phyloP scores from a whole-genome alignment of 2,888 invertebrate genomes.

The Rotaria magnacalcarata region DNA sequence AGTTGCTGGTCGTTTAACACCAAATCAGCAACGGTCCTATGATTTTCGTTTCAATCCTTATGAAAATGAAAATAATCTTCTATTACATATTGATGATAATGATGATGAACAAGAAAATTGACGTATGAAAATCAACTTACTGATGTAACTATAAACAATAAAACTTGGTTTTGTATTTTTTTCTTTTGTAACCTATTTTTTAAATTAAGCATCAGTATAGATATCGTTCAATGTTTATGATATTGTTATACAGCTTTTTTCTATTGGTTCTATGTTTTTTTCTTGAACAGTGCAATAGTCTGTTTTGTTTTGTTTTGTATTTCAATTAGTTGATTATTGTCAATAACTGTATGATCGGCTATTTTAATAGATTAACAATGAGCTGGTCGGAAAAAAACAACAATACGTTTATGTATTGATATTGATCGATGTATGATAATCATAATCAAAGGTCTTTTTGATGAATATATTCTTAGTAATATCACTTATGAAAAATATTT shows the following conservation, averaged over 20 bases:
- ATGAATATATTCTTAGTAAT: no score
- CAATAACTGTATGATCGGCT: neutral
- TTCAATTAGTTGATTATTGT: neutral
- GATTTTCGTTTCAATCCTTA: neutral
- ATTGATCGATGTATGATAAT: neutral
- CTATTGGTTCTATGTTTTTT: neutral
- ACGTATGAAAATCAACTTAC: neutral
- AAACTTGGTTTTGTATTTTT: neutral
- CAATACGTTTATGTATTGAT: neutral
- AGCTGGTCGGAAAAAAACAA: neutral
- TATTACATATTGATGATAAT: neutral
- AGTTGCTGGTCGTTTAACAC: neutral
- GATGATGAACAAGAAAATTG: neutral
- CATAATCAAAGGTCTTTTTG: neutral
- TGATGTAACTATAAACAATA: no score
- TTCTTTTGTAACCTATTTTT: neutral
- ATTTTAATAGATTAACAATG: neutral
- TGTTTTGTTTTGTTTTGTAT: neutral
- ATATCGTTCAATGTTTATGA: neutral
- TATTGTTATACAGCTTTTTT: neutral
- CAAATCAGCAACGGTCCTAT: neutral
- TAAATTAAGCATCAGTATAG: neutral
- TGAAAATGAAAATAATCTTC: neutral
- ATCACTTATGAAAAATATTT: no score
- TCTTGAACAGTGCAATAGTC: neutral